Percentiles rank a stretch among this genome's conserved stretches.
phyloP scores from a whole-genome alignment of 2,797 vertebrate species.

The Adrianichthys oophorus region DNA sequence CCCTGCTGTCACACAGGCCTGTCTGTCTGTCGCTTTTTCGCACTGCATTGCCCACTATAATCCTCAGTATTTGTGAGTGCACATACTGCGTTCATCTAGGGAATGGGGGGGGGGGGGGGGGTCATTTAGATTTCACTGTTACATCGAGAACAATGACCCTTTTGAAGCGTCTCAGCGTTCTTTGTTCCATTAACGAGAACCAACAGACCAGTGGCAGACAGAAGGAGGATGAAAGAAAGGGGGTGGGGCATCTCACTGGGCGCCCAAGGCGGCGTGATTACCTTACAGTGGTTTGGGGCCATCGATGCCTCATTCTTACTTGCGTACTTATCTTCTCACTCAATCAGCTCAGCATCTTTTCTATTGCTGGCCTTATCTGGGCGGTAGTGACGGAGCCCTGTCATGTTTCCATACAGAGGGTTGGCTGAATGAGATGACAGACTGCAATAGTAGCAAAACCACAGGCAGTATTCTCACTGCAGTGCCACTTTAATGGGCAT shows the following conservation, averaged over 20 bases:
- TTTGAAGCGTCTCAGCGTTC: constrained; percentile 70
- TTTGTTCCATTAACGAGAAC: constrained; percentile 70
- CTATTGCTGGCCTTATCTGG: constrained; percentile 56
- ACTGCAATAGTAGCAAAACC: constrained; percentile 6
- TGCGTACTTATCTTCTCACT: constrained; percentile 54
- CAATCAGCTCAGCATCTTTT: constrained; percentile 65
- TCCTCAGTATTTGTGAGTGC: constrained; percentile 50
- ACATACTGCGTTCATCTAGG: constrained; percentile 51
- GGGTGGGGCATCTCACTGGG: constrained; percentile 7
- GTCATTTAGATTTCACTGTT: constrained; percentile 64
- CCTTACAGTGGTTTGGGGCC: constrained; percentile 52
- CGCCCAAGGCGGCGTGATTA: constrained; percentile 44
- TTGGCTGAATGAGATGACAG: constrained; percentile 8
- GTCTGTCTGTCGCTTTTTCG: constrained; percentile 73
- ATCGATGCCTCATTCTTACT: constrained; percentile 31
- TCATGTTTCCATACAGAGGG: constrained; percentile 66
- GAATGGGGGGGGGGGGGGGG: constrained; percentile 35
- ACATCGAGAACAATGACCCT: constrained; percentile 69
- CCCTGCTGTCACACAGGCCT: constrained; percentile 63
- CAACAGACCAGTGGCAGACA: constrained; percentile 57
- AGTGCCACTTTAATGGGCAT: constrained; percentile 39
- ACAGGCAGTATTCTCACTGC: constrained; percentile 37
- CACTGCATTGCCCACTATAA: constrained; percentile 45
- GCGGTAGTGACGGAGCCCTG: constrained; percentile 36
- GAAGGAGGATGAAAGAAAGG: constrained; percentile 50